Evolutionary conservation across 2,888 invertebrate genomes (phyloP), one percentile per base, ranked within the genome.

Genomic region (Pantelozetes paolii): DNA sequence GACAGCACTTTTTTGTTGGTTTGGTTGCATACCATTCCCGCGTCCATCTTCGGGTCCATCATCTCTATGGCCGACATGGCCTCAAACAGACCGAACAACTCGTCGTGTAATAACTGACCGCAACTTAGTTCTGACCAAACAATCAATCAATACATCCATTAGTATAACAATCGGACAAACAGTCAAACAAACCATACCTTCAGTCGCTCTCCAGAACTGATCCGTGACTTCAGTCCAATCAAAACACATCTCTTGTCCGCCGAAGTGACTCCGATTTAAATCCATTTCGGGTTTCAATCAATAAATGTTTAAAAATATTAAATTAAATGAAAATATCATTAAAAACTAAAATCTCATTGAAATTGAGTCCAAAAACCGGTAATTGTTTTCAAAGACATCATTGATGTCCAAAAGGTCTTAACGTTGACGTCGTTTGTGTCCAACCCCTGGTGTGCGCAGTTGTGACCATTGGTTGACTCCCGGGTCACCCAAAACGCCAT

Each of bases 31-130:
- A 92, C 85, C 94, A 98, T 96, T 8, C 98, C 98, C 0, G 96
- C 95, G 85, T 99, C 99, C 98, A 99, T 99, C 86, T 98, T 99
- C 0, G 98, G 97, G 82, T 99, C 98, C 98, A 98, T 98, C 92
- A 99, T 95, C 84, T 99, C 98, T 79, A 99, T 98, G 0, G 98
- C 98, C 0, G 97, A 96, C 98, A 99, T 99, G 0, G 97, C 98
- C 83, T 99, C 98, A 83, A 94, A 94, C 50, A 99, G 85, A 28
- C 77, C 77, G 75, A 79, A 79, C 77, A 90, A 83, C 71, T 91
- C 90, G 86, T 96, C 94, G 80, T 96, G 95, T 9, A 95, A 84
- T 42, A 97, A 84, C 83, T 97, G 95, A 2, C 97, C 97, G 71
- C 96, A 85, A 79, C 90, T 86, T 76, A 97, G 84, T 81, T 92